A percentile compares a stretch with the other conserved stretches of the same genome.
These are phyloP conservation scores for Catostomus latipinnis DNA, from an alignment of 2,797 vertebrate genomes.

Conservation along the genomic window DNA sequence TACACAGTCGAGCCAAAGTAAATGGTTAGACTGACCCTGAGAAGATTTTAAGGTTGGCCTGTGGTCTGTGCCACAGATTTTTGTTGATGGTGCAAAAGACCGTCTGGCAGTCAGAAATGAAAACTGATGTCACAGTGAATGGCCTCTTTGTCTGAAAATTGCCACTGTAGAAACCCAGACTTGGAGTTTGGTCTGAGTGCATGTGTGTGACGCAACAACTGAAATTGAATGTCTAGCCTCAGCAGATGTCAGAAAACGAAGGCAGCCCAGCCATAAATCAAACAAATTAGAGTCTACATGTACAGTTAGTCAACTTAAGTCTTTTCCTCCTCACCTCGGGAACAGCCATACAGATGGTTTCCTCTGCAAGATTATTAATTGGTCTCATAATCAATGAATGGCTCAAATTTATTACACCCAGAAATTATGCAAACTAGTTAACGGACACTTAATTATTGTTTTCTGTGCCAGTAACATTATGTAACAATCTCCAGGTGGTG, in stretches of 20 bases:
- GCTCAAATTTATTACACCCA: neutral
- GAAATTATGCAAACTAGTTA: neutral
- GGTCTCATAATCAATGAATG: neutral
- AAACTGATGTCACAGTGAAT: slow-evolving; percentile 47
- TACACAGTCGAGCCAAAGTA: neutral
- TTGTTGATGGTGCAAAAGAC: slow-evolving; percentile 48
- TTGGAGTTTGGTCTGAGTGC: slow-evolving; percentile 47
- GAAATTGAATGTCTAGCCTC: slow-evolving; percentile 54
- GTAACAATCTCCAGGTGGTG: neutral
- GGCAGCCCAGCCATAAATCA: slow-evolving; percentile 50
- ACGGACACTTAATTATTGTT: neutral
- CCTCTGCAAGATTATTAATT: neutral
- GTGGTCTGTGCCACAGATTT: slow-evolving; percentile 35
- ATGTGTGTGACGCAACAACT: slow-evolving; percentile 53
- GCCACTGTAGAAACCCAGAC: slow-evolving; percentile 36
- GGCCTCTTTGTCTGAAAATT: slow-evolving; percentile 60
- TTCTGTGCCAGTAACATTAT: neutral
- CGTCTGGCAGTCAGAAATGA: slow-evolving; percentile 50
- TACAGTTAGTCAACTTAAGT: neutral
- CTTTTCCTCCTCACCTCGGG: neutral
- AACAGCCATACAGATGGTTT: slow-evolving; percentile 29
- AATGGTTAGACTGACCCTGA: slow-evolving; percentile 24
- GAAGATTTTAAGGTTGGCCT: slow-evolving; percentile 7
- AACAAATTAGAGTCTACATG: slow-evolving; percentile 33
- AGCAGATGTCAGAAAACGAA: slow-evolving; percentile 47